A percentile compares a stretch with the other conserved stretches of the same genome.
Conservation (phyloP, 2,113 vertebrate species). For the Cochlearius cochlearius region DNA sequence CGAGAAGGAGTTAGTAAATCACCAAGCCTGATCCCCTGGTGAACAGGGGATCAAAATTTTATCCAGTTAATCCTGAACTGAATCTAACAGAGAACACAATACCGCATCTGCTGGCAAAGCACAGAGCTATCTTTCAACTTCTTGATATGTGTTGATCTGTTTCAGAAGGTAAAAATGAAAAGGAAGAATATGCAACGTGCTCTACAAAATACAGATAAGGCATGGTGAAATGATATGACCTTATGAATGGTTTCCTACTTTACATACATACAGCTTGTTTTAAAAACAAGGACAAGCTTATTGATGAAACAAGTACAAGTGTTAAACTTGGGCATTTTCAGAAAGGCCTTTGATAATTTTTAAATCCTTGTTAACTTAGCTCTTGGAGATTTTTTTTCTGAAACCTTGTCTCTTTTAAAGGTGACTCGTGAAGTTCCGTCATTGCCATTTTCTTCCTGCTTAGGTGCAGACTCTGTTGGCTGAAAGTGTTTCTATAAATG, state of each 20-base stretch:
- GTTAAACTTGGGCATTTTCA: background rate
- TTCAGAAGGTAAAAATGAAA: background rate
- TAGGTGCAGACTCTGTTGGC: background rate
- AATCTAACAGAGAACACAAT: background rate
- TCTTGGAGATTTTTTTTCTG: background rate
- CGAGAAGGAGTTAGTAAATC: background rate
- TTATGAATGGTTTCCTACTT: background rate
- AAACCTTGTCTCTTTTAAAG: background rate
- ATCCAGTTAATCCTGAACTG: background rate
- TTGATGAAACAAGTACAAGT: background rate
- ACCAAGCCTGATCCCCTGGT: background rate
- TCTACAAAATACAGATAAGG: background rate
- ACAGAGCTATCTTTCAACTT: background rate
- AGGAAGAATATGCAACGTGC: background rate
- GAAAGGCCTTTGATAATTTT: background rate
- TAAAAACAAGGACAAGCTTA: background rate
- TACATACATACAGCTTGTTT: background rate
- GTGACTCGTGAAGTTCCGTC: fast-evolving
- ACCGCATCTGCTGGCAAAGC: background rate
- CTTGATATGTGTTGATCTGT: background rate
- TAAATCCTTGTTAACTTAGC: background rate
- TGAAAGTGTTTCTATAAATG: background rate
- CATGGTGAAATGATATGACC: background rate
- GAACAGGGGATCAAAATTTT: background rate
- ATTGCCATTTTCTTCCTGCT: background rate